A percentile compares a stretch with the other conserved stretches of the same genome.
Conservation (phyloP, 2,797 vertebrate species). For the Nothura maculosa region DNA sequence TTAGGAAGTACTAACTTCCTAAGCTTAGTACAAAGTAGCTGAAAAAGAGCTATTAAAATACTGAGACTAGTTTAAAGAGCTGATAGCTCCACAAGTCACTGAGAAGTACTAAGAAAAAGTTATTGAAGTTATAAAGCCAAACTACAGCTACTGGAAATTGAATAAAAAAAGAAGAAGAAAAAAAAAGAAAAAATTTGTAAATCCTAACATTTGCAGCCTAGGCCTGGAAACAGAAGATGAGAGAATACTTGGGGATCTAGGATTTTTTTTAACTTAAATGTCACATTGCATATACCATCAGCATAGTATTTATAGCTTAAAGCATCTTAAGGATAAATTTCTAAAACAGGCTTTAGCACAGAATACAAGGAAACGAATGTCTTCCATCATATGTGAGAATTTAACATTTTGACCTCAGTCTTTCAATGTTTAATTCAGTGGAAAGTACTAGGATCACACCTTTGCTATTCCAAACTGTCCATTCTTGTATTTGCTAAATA, state of each 20-base stretch:
- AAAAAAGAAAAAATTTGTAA: not conserved
- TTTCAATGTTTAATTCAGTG: not conserved
- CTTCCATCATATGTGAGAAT: not conserved
- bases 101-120: not conserved
- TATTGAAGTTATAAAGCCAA: not conserved
- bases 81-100: not conserved
- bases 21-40: not conserved
- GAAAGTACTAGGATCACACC: not conserved
- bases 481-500: not conserved
- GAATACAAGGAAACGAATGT: too few species aligned
- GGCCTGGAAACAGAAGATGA: not conserved
- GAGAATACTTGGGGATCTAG: too few species aligned
- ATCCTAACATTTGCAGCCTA: not conserved
- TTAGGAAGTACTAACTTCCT: too few species aligned
- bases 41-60: not conserved
- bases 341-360: not conserved
- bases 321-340: not conserved
- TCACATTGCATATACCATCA: not conserved
- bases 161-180: too few species aligned
- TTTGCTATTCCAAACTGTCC: not conserved
- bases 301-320: not conserved
- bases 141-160: not conserved
- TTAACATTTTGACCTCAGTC: not conserved
- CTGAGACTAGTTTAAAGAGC: not conserved
- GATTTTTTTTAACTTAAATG: not conserved